phyloP scores from a whole-genome alignment of 53 echinoderm and acorn worm species.

The Temnopleurus reevesii region DNA sequence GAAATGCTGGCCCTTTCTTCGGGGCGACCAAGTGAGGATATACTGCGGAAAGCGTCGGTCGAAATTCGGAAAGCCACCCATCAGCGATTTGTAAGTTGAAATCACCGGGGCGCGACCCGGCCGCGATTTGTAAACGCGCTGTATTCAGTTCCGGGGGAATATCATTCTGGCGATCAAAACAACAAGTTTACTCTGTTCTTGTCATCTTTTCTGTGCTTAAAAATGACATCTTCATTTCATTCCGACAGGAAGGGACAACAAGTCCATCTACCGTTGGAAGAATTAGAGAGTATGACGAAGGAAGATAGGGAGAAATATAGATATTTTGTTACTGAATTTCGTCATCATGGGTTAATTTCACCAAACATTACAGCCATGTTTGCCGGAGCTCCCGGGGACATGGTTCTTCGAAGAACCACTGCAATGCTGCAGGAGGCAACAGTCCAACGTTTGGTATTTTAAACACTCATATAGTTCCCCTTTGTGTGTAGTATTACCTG shows the following conservation, averaged over 20 bases:
- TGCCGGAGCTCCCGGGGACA: slow-evolving; percentile 47
- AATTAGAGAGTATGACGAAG: slow-evolving; percentile 30
- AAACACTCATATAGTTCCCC: no score
- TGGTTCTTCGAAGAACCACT: background rate
- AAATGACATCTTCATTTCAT: no score
- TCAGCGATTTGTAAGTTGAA: slow-evolving; percentile 15
- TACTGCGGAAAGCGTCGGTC: background rate
- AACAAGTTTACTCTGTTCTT: no score
- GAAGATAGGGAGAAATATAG: slow-evolving; percentile 23
- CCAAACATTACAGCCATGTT: slow-evolving; percentile 4
- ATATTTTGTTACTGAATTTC: slow-evolving; percentile 23
- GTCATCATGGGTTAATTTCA: slow-evolving; percentile 8
- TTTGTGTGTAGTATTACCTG: no score
- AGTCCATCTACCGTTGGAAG: background rate
- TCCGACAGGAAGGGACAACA: background rate
- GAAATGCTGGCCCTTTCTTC: background rate
- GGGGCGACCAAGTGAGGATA: background rate
- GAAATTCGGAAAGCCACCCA: background rate
- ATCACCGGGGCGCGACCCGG: background rate
- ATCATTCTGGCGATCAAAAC: no score
- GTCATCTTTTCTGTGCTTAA: no score
- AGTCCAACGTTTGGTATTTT: slow-evolving; percentile 3
- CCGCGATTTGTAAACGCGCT: no score
- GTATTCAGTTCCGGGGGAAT: no score
- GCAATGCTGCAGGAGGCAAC: slow-evolving; percentile 41